Conservation (phyloP, 1,140 invertebrate species). For the Atta colombica region DNA sequence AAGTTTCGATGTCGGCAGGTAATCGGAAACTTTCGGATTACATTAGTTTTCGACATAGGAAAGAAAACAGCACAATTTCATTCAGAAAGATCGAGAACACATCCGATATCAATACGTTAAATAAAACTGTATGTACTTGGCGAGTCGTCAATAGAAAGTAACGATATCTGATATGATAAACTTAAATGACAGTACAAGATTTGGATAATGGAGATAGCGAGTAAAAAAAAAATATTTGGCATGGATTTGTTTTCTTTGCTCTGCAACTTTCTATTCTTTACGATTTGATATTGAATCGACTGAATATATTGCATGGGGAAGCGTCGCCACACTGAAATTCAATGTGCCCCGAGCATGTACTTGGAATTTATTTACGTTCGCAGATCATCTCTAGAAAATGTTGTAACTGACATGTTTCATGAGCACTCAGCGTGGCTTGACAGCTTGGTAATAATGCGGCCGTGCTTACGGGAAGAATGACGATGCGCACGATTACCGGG, state of each 20-base stretch:
- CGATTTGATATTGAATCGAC: not conserved
- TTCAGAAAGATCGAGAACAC: slow-evolving; percentile 4
- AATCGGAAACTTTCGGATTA: slow-evolving; percentile 57
- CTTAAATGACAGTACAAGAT: not conserved
- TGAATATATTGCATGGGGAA: not conserved
- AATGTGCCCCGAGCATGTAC: not conserved
- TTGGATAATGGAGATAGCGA: not conserved
- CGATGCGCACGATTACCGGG: slow-evolving; percentile 64
- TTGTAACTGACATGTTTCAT: slow-evolving; percentile 67
- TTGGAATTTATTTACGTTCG: slow-evolving; percentile 51
- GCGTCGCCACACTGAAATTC: not conserved
- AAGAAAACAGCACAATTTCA: slow-evolving; percentile 35
- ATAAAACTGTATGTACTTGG: slow-evolving; percentile 7
- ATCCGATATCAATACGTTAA: not conserved
- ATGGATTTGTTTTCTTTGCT: not conserved
- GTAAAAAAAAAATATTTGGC: not conserved
- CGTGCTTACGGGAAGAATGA: slow-evolving; percentile 57
- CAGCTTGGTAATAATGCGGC: slow-evolving; percentile 67
- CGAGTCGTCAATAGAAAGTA: slow-evolving; percentile 5
- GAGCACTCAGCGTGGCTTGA: slow-evolving; percentile 54
- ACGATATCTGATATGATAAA: not conserved
- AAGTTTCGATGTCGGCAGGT: slow-evolving; percentile 51
- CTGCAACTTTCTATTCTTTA: slow-evolving; percentile 1
- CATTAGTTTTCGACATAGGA: slow-evolving; percentile 33
- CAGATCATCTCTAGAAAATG: slow-evolving; percentile 44